phyloP scores from a whole-genome alignment of 2,797 vertebrate species.

The Anas bahamensis region DNA sequence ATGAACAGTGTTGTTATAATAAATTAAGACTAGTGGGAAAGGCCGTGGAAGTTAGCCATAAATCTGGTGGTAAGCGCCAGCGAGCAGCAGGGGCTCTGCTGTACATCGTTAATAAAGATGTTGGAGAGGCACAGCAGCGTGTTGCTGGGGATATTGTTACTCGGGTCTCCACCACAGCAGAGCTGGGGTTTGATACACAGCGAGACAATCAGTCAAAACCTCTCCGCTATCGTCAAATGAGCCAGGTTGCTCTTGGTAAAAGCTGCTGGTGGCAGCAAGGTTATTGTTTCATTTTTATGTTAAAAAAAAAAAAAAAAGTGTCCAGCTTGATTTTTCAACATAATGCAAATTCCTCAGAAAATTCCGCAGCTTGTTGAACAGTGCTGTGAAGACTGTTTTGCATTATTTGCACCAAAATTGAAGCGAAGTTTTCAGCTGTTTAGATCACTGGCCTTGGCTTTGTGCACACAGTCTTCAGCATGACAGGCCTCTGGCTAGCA shows the following conservation, averaged over 20 bases:
- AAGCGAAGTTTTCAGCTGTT: constrained; percentile 7
- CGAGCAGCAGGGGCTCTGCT: constrained; percentile 9
- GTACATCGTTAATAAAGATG: constrained; percentile 48
- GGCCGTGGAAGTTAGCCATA: constrained; percentile 34
- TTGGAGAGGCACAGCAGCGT: neutral
- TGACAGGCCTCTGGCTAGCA: neutral
- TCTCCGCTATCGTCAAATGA: neutral
- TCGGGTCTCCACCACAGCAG: neutral
- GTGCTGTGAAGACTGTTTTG: neutral
- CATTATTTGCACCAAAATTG: constrained; percentile 5
- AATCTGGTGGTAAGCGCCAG: neutral
- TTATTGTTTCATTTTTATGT: neutral
- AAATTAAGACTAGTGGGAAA: neutral
- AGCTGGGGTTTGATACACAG: neutral
- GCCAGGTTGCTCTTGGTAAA: neutral
- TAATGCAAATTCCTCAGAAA: neutral
- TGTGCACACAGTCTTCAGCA: neutral
- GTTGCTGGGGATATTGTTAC: neutral
- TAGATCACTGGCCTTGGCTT: neutral
- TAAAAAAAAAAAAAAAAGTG: neutral
- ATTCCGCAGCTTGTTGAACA: neutral
- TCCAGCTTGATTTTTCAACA: neutral
- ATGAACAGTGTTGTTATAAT: neutral
- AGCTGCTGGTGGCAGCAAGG: neutral
- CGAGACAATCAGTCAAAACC: constrained; percentile 8